Evolutionary conservation across 2,888 invertebrate species (phyloP), one percentile per base, ranked within the genome.

Genomic region (Nesidiocoris tenuis): DNA sequence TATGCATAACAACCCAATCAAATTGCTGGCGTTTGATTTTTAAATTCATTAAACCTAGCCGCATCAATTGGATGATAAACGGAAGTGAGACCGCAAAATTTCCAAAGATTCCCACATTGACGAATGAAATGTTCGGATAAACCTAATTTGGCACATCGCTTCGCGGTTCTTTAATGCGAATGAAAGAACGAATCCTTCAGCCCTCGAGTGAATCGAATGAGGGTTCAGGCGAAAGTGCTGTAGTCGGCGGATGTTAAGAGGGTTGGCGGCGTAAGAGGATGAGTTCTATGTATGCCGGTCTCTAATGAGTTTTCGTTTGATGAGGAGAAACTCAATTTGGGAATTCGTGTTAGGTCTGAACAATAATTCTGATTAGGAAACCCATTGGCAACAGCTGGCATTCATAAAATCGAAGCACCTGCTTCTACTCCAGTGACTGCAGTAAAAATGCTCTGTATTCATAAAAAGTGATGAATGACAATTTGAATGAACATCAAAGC

Each of bases 311-410:
- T 66, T 55, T 54, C 55, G 66, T 66, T 66, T 66, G 66, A 66
- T 54, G 55, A 21, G 21, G 66, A 66, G 54, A 66, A n/a, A 66
- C 19, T 66, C 66, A 55, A 66, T 66, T 66, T 55, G 17, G 66
- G 7, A 55, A 23, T 24, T n/a, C 64, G 64, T 64, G 24, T 24
- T 22, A 1, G 63, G 63, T 21, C n/a, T 39, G 39, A 12, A 39
- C 39, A 12, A 39, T 39, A 39, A 39, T 39, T 39, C 39, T 39
- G 39, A 39, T 39, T 39, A 39, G 5, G 39, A 12, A 39, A 39
- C 39, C 3, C 39, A 39, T 39, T 39, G 39, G n/a, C n/a, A n/a
- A n/a, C n/a, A n/a, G n/a, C n/a, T n/a, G n/a, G n/a, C n/a, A n/a
- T n/a, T n/a, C n/a, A n/a, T n/a, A n/a, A n/a, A n/a, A n/a, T n/a